Evolutionary conservation across 2,797 vertebrate genomes (phyloP).

Genomic region (Aulostomus chinensis): DNA sequence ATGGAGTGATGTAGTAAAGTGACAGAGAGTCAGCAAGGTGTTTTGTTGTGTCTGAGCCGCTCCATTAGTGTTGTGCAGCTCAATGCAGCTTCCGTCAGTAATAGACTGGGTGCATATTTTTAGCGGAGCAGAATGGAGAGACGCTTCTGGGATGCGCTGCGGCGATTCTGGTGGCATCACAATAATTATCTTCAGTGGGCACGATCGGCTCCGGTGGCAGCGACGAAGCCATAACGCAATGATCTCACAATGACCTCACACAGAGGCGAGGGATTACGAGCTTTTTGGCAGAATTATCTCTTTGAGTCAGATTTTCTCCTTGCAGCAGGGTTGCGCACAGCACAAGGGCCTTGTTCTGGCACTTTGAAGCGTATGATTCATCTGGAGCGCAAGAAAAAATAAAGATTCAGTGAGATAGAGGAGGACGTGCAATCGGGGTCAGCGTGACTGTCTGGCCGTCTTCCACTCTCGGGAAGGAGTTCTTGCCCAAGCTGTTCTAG

Average conservation of each 20-base stretch:
- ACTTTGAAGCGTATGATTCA: conserved; percentile 53
- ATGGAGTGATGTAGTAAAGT: too few species aligned
- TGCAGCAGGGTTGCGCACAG: conserved; percentile 19
- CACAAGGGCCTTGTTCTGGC: conserved; percentile 48
- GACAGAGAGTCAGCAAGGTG: too few species aligned
- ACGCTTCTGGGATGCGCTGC: too few species aligned
- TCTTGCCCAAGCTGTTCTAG: conserved; percentile 28
- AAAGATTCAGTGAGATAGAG: conserved; percentile 31
- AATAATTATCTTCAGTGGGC: too few species aligned
- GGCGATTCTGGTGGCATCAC: too few species aligned
- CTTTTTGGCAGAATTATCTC: conserved; percentile 19
- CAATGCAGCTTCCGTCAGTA: too few species aligned
- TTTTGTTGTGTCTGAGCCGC: too few species aligned
- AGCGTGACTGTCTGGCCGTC: conserved; percentile 59
- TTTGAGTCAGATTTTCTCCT: conserved; percentile 30
- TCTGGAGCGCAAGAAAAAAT: conserved; percentile 12
- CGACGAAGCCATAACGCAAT: too few species aligned
- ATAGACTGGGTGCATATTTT: too few species aligned
- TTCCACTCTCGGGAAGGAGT: conserved; percentile 30
- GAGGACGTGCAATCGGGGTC: conserved; percentile 61
- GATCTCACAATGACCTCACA: not conserved
- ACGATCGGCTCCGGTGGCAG: too few species aligned
- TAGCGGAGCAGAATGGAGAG: too few species aligned
- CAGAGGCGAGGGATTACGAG: not conserved
- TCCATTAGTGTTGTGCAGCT: too few species aligned